Percentiles rank a stretch among this genome's conserved stretches.
Conservation (phyloP, 2,113 vertebrate species). For the Dasyornis broadbenti region DNA sequence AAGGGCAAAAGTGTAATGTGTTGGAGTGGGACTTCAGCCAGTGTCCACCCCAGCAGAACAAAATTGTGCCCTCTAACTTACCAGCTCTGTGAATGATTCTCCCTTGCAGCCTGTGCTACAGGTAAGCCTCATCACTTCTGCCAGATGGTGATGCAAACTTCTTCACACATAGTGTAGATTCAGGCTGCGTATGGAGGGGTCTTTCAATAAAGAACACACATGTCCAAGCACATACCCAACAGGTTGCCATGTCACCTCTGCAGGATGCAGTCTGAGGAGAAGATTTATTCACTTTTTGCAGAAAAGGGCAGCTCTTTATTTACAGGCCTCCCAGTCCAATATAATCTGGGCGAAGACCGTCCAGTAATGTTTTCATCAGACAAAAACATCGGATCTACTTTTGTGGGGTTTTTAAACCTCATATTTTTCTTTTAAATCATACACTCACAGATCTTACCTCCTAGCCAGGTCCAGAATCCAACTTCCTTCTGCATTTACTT, state of each 20-base stretch:
- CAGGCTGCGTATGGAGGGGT: background rate
- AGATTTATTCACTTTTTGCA: background rate
- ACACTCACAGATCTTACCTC: background rate
- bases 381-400: background rate
- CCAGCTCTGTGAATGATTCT: background rate
- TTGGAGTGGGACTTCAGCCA: background rate
- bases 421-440: background rate
- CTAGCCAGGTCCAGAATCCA: background rate
- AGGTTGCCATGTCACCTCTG: background rate
- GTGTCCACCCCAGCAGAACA: background rate
- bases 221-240: background rate
- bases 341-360: background rate
- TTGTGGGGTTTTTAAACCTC: background rate
- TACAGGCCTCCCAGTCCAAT: background rate
- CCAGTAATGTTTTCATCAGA: background rate
- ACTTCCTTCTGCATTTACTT: constrained; percentile 12
- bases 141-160: background rate
- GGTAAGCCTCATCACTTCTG: background rate
- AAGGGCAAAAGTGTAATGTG: background rate
- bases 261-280: background rate
- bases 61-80: background rate
- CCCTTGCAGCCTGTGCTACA: background rate
- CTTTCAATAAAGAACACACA: background rate
- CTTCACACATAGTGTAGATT: background rate
- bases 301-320: background rate